Conservation (phyloP, 2,113 vertebrate genomes). For the Austrofundulus limnaeus region DNA sequence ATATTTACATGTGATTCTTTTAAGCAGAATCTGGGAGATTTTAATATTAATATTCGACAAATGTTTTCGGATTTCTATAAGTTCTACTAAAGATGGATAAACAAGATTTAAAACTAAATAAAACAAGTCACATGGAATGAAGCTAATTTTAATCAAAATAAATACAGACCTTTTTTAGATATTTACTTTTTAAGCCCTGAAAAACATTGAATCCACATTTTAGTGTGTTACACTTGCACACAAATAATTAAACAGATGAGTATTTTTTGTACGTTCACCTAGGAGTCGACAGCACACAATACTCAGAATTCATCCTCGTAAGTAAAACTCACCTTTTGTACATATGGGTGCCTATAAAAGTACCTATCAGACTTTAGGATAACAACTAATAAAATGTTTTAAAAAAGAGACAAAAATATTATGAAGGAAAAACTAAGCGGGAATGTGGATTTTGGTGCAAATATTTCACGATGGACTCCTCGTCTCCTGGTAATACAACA, state of each 20-base stretch:
- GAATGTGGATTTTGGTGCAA: constrained; percentile 11
- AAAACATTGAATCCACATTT: not conserved
- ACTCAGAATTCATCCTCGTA: too few relatives aligned
- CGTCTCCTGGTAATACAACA: constrained; percentile 59
- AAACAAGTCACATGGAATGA: not conserved
- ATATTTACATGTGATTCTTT: not conserved
- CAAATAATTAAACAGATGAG: not conserved
- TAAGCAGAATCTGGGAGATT: not conserved
- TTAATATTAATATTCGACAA: not conserved
- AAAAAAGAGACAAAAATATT: too few relatives aligned
- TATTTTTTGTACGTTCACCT: not conserved
- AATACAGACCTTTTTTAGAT: too few relatives aligned
- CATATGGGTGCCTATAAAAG: too few relatives aligned
- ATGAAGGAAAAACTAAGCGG: not conserved
- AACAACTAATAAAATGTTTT: too few relatives aligned
- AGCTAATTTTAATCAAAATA: too few relatives aligned
- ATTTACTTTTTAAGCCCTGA: not conserved
- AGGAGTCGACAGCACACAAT: too few relatives aligned
- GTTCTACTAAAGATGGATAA: too few relatives aligned
- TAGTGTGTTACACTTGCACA: not conserved
- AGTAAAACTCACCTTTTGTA: too few relatives aligned
- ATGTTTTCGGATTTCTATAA: not conserved
- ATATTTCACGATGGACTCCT: constrained; percentile 42
- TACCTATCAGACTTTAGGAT: too few relatives aligned
- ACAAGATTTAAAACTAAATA: not conserved